Conservation (phyloP, 2,797 vertebrate species). For the Amphiprion clarkii region DNA sequence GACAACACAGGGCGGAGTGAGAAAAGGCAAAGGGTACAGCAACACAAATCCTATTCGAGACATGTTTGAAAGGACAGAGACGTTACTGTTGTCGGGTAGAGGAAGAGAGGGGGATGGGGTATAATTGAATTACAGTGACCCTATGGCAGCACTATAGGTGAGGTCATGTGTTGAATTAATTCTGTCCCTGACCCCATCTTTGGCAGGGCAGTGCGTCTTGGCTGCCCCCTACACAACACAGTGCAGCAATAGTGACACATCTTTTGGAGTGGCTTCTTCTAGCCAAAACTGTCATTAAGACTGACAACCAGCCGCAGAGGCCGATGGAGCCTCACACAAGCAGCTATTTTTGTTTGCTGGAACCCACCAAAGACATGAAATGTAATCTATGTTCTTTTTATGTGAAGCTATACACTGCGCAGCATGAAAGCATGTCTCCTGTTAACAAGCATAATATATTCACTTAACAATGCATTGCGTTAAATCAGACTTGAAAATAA, state of each 20-base stretch:
- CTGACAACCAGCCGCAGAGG: slow-evolving; percentile 58
- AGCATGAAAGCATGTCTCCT: slow-evolving; percentile 6
- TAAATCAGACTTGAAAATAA: slow-evolving; percentile 28
- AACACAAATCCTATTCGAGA: slow-evolving; percentile 61
- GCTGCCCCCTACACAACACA: slow-evolving; percentile 56
- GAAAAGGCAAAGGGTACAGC: slow-evolving; percentile 60
- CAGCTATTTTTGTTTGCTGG: slow-evolving; percentile 34
- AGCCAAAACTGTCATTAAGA: slow-evolving; percentile 58
- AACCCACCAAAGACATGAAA: slow-evolving; percentile 40
- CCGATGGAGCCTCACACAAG: slow-evolving; percentile 33
- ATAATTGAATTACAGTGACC: slow-evolving; percentile 92
- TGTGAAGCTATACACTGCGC: slow-evolving; percentile 20
- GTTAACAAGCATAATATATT: slow-evolving; percentile 3
- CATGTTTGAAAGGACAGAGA: slow-evolving; percentile 50
- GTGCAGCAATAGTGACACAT: slow-evolving; percentile 58
- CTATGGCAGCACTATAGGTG: slow-evolving; percentile 86
- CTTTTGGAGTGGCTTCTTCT: slow-evolving; percentile 55
- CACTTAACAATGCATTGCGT: slow-evolving; percentile 17
- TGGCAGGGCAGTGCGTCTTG: slow-evolving; percentile 54
- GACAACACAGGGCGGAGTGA: slow-evolving; percentile 35
- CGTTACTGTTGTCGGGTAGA: slow-evolving; percentile 33
- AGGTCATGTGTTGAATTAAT: slow-evolving; percentile 88
- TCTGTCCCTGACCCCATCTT: slow-evolving; percentile 82
- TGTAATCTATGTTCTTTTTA: slow-evolving; percentile 42
- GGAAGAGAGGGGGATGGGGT: slow-evolving; percentile 56